Percentiles rank a stretch among this genome's conserved stretches.
These are phyloP conservation scores for Lota lota DNA, from an alignment of 2,113 vertebrate genomes.

Conservation along the genomic window DNA sequence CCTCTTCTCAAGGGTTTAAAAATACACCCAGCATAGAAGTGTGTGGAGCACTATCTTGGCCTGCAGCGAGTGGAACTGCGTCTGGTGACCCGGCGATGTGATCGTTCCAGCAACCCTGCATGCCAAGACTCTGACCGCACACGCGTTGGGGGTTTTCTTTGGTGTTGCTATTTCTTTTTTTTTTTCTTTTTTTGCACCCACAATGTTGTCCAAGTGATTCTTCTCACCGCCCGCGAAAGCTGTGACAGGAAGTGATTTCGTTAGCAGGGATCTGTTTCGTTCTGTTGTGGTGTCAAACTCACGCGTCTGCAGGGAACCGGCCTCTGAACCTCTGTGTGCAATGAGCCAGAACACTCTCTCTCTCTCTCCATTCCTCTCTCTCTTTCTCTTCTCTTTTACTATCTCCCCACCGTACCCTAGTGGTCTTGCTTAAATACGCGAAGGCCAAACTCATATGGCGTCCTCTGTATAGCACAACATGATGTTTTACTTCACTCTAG, in stretches of 20 bases:
- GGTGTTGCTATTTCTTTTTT: no score
- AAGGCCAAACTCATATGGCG: no score
- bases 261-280: conserved; percentile 52
- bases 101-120: no score
- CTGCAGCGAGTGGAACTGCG: no score
- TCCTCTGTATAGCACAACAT: conserved; percentile 2
- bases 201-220: not conserved
- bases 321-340: conserved; percentile 50
- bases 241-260: conserved; percentile 65
- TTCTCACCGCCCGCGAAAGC: conserved; percentile 43
- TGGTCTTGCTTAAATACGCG: no score
- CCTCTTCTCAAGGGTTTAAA: no score
- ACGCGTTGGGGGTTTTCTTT: no score
- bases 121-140: no score
- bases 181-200: not conserved
- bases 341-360: conserved; percentile 33
- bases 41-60: no score
- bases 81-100: no score
- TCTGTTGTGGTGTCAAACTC: conserved; percentile 47
- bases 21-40: no score
- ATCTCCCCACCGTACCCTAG: no score
- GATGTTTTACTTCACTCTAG: conserved; percentile 14
- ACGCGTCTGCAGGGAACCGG: conserved; percentile 47
- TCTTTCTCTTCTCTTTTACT: not conserved
- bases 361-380: not conserved